Percentiles rank a stretch among this genome's conserved stretches.
Evolutionary conservation across 1,140 invertebrate genomes (phyloP).

Genomic region (Chlorops oryzae): DNA sequence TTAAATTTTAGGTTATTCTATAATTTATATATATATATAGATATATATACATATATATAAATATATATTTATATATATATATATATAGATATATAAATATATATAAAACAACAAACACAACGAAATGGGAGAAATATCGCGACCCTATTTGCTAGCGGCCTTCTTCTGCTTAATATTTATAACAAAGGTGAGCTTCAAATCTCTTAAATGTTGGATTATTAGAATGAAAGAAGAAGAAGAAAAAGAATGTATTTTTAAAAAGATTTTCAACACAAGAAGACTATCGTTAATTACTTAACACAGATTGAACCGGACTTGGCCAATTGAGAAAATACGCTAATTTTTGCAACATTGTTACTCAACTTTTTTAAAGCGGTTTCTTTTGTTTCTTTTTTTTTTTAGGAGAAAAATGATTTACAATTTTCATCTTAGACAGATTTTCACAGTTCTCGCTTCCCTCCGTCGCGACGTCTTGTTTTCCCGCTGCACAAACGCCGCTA

Average conservation of each 20-base stretch:
- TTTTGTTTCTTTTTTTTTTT: too few species aligned
- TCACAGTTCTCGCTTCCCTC: too few species aligned
- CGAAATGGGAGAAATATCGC: constrained; percentile 38
- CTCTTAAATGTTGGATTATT: constrained; percentile 24
- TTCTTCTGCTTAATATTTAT: constrained; percentile 38
- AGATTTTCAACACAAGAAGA: constrained; percentile 1
- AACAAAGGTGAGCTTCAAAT: constrained; percentile 32
- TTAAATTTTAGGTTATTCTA: not conserved
- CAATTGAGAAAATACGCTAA: too few species aligned
- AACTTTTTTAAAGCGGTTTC: not conserved
- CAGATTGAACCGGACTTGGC: too few species aligned
- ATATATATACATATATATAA: not conserved
- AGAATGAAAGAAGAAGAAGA: not conserved
- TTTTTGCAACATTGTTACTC: not conserved
- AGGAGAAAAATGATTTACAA: too few species aligned
- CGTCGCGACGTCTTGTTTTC: too few species aligned
- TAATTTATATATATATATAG: not conserved
- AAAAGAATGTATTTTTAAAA: not conserved
- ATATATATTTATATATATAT: not conserved
- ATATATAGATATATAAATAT: not conserved
- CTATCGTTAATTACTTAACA: too few species aligned
- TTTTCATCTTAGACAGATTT: too few species aligned
- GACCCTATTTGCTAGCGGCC: constrained; percentile 33
- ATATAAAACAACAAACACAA: constrained; percentile 23
- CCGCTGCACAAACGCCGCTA: too few species aligned